Conservation (phyloP, 2,797 vertebrate genomes). For the Cyclura pinguis region DNA sequence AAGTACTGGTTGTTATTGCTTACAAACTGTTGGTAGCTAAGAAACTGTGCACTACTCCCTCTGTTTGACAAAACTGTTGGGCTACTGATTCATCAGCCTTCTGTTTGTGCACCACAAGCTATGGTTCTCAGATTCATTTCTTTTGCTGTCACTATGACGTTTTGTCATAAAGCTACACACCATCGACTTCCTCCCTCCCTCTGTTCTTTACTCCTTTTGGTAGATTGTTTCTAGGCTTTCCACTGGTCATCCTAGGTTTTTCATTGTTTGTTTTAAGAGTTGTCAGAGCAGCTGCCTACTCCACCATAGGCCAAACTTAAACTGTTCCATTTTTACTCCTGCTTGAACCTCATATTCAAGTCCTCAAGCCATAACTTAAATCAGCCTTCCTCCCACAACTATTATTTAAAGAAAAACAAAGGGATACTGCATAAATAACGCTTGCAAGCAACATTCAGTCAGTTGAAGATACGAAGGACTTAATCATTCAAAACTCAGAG, state of each 20-base stretch:
- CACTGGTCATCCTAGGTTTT: neutral
- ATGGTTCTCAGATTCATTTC: neutral
- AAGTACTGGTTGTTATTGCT: no score
- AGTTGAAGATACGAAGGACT: neutral
- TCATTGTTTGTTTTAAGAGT: no score
- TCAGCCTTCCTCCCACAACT: neutral
- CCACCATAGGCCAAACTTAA: neutral
- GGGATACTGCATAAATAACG: neutral
- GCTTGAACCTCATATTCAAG: neutral
- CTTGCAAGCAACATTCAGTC: neutral
- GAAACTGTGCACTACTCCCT: neutral
- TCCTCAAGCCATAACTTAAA: neutral
- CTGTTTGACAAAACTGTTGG: neutral
- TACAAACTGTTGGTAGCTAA: no score
- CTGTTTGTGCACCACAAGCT: neutral
- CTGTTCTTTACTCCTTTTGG: neutral
- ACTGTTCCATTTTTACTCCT: neutral
- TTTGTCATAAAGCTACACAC: neutral
- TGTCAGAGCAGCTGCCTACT: neutral
- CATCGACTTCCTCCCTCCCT: neutral
- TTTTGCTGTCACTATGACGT: no score
- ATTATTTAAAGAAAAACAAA: constrained; percentile 1
- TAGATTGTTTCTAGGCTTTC: neutral
- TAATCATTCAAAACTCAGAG: neutral
- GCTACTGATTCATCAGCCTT: neutral